phyloP scores from a whole-genome alignment of 1,140 invertebrate species.

The Drosophila funebris region DNA sequence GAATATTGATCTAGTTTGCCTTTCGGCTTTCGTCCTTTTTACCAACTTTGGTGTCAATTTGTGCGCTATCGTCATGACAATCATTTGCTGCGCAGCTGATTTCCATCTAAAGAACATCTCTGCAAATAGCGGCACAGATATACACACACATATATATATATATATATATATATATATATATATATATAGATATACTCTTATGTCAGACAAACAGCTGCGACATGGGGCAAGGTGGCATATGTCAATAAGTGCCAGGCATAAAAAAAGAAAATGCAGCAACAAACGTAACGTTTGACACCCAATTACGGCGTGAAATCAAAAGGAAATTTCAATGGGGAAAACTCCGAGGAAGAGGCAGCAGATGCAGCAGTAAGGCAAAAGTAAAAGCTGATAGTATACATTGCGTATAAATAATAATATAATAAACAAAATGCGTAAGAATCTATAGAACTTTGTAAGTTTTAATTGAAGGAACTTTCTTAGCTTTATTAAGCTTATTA shows the following conservation, averaged over 20 bases:
- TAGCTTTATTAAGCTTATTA: too few relatives aligned
- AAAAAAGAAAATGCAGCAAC: conserved; percentile 60
- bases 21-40: conserved; percentile 46
- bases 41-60: conserved; percentile 60
- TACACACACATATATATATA: conserved; percentile 28
- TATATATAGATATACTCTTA: conserved; percentile 1
- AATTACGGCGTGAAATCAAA: conserved; percentile 79
- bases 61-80: conserved; percentile 69
- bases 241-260: conserved; percentile 70
- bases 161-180: conserved; percentile 9
- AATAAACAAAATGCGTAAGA: neutral
- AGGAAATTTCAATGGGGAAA: conserved; percentile 70
- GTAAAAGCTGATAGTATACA: neutral
- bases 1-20: conserved; percentile 71
- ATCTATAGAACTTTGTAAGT: neutral
- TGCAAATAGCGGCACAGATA: conserved; percentile 39
- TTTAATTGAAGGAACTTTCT: too few relatives aligned
- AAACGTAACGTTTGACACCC: conserved; percentile 77
- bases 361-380: neutral
- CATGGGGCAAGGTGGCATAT: conserved; percentile 63
- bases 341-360: neutral
- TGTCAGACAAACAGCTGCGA: conserved; percentile 5
- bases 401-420: neutral
- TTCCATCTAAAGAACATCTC: conserved; percentile 62
- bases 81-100: conserved; percentile 64